These are phyloP conservation scores for Benthosema pterotum DNA, from an alignment of 2,797 vertebrate species.

Conservation along the genomic window DNA sequence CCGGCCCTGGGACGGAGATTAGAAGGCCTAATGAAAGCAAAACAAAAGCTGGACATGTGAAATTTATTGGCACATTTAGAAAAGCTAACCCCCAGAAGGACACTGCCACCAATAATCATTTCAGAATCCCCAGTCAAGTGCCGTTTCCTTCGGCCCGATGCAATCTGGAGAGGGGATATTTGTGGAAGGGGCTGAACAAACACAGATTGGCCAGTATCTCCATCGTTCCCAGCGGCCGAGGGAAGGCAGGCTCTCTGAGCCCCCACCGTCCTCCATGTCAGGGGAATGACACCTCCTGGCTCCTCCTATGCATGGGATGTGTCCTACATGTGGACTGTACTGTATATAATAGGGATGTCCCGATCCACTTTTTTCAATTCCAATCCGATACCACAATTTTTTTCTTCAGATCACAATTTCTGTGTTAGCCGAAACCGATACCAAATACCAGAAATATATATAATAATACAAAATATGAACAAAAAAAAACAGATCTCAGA, in stretches of 20 bases:
- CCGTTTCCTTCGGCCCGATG: conserved; percentile 78
- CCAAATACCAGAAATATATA: too few relatives aligned
- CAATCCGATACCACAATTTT: too few relatives aligned
- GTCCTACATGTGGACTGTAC: conserved; percentile 37
- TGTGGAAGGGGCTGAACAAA: conserved; percentile 87
- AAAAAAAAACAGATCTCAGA: too few relatives aligned
- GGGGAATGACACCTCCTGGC: conserved; percentile 72
- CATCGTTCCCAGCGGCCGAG: conserved; percentile 83
- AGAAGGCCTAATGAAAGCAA: conserved; percentile 85
- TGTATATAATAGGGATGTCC: too few relatives aligned
- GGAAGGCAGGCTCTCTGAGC: conserved; percentile 64
- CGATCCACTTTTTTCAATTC: too few relatives aligned
- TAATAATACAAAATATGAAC: too few relatives aligned
- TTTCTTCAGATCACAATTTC: too few relatives aligned
- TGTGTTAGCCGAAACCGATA: too few relatives aligned
- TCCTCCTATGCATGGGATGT: conserved; percentile 57
- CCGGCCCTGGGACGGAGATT: conserved; percentile 81
- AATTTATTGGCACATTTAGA: conserved; percentile 87
- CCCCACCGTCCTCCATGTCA: conserved; percentile 60
- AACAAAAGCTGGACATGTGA: conserved; percentile 87
- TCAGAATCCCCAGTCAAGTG: conserved; percentile 76
- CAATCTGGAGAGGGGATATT: conserved; percentile 84
- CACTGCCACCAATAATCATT: conserved; percentile 83
- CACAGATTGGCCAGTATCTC: conserved; percentile 87
- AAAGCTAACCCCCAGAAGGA: conserved; percentile 77